Evolutionary conservation across 2,113 vertebrate species (phyloP).

Genomic region (Phodopus roborovskii): DNA sequence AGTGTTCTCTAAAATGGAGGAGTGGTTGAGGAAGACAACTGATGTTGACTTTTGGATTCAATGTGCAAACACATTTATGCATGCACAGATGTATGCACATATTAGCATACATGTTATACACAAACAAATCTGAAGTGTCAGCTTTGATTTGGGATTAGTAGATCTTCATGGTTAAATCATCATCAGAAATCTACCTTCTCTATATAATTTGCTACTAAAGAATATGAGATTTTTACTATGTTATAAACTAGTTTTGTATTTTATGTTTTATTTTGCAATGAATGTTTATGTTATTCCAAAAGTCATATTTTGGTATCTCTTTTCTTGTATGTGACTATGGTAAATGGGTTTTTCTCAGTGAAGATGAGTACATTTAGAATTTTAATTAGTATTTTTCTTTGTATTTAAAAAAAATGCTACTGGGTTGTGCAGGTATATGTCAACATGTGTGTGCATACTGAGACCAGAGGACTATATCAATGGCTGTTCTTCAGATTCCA

Average conservation of each 20-base stretch:
- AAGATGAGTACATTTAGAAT: constrained; percentile 8
- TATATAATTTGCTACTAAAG: neutral
- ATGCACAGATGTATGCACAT: neutral
- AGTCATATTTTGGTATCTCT: neutral
- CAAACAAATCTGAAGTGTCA: neutral
- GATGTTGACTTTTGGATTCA: neutral
- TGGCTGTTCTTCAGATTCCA: neutral
- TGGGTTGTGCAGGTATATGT: neutral
- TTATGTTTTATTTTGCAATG: neutral
- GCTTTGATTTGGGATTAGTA: no score
- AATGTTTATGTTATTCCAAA: neutral
- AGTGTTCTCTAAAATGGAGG: neutral
- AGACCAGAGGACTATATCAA: neutral
- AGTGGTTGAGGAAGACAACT: neutral
- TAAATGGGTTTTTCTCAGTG: neutral
- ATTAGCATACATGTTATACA: neutral
- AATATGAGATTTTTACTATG: neutral
- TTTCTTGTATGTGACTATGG: neutral
- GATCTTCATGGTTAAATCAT: neutral
- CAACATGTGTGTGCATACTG: neutral
- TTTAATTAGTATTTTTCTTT: neutral
- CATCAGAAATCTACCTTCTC: neutral
- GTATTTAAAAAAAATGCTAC: neutral
- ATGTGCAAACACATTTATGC: neutral
- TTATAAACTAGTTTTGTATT: neutral